Percentiles rank a stretch among this genome's conserved stretches.
Conservation (phyloP, 2,113 vertebrate species). For the Antechinus stuartii region DNA sequence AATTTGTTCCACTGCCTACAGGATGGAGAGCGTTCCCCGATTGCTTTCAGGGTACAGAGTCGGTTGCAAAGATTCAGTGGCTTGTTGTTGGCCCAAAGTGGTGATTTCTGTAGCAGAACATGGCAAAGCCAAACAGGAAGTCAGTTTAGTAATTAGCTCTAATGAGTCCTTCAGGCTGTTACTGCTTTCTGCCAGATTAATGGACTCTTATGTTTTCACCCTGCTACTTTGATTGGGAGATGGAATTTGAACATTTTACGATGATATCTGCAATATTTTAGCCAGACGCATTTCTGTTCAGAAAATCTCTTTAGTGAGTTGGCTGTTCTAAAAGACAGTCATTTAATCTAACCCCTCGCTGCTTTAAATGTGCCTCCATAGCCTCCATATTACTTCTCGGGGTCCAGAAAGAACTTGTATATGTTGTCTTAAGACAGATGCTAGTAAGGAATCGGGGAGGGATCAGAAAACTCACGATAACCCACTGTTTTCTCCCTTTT, state of each 20-base stretch:
- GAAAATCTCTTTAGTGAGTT: slow-evolving; percentile 16
- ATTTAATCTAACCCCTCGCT: background rate
- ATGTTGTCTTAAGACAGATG: background rate
- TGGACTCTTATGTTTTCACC: slow-evolving; percentile 10
- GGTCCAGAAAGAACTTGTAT: background rate
- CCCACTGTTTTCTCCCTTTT: slow-evolving; percentile 10
- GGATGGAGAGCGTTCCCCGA: background rate
- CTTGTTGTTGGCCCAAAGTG: background rate
- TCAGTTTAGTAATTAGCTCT: slow-evolving; percentile 17
- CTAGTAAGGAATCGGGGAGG: background rate
- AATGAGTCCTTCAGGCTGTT: background rate
- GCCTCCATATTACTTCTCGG: slow-evolving; percentile 9
- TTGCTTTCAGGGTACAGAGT: background rate
- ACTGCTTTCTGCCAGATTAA: background rate
- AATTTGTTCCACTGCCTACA: background rate
- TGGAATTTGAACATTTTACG: slow-evolving; percentile 12
- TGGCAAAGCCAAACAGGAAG: background rate
- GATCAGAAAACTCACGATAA: background rate
- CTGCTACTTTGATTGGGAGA: background rate
- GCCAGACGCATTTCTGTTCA: background rate
- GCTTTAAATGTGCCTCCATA: background rate
- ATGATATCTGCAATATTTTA: slow-evolving; percentile 47
- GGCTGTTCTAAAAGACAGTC: slow-evolving; percentile 8
- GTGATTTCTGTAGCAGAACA: background rate
- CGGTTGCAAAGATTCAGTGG: background rate